phyloP scores from a whole-genome alignment of 2,113 vertebrate genomes.

The Trachemys scripta region DNA sequence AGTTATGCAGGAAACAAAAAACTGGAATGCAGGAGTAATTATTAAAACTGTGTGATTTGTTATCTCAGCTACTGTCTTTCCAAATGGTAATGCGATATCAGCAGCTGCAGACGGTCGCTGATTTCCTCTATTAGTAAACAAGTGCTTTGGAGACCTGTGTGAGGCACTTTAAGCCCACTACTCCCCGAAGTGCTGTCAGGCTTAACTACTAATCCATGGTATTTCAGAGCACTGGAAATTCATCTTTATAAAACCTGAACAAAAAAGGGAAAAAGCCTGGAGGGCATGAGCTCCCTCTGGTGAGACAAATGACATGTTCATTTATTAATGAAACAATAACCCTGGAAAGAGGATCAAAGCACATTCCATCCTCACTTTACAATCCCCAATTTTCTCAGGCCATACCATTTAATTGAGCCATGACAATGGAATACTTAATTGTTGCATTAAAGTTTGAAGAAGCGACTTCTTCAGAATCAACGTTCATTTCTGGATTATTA shows the following conservation, averaged over 20 bases:
- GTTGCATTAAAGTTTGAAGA: conserved; percentile 85
- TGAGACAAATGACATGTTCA: conserved; percentile 96
- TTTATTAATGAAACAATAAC: conserved; percentile 96
- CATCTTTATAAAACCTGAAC: conserved; percentile 92
- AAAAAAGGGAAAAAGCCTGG: conserved; percentile 87
- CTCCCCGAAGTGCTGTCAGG: conserved; percentile 92
- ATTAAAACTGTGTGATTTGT: conserved; percentile 90
- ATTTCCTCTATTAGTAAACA: conserved; percentile 91
- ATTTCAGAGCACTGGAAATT: conserved; percentile 93
- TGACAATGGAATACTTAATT: conserved; percentile 90
- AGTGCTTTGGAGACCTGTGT: conserved; percentile 91
- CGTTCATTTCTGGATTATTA: conserved; percentile 80
- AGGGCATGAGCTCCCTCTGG: conserved; percentile 90
- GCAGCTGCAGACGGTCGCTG: conserved; percentile 88
- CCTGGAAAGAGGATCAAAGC: conserved; percentile 98
- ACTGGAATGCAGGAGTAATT: conserved; percentile 87
- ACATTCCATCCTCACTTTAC: conserved; percentile 93
- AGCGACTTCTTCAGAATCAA: conserved; percentile 79
- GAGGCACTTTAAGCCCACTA: conserved; percentile 89
- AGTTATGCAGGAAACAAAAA: conserved; percentile 87
- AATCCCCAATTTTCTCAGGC: conserved; percentile 90
- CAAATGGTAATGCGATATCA: conserved; percentile 90
- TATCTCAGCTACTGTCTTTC: conserved; percentile 90
- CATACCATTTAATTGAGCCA: conserved; percentile 90
- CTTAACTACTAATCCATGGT: conserved; percentile 92